A percentile compares a stretch with the other conserved stretches of the same genome.
Evolutionary conservation across 2,888 invertebrate genomes (phyloP).

Genomic region (Peribatodes rhomboidaria): DNA sequence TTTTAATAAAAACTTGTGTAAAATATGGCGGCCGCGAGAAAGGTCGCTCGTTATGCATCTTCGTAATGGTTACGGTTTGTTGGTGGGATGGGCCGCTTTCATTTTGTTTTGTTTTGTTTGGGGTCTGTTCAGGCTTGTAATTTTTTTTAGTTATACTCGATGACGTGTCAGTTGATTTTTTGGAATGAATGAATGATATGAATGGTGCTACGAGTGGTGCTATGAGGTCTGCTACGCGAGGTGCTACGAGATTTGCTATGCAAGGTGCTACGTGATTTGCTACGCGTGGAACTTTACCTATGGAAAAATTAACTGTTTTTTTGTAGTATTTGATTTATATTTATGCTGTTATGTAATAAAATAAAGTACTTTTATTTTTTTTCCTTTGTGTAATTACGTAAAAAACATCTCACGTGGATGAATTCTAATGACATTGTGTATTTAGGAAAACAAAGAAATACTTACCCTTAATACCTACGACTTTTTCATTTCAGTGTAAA

Average conservation of each 20-base stretch:
- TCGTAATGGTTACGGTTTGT: conserved; percentile 42
- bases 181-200: too few species aligned
- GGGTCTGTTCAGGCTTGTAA: background rate
- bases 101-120: conserved; percentile 25
- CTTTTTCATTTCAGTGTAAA: conserved; percentile 19
- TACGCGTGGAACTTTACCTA: too few species aligned
- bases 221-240: too few species aligned
- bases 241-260: too few species aligned
- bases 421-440: conserved; percentile 1
- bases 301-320: too few species aligned
- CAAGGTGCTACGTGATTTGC: too few species aligned
- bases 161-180: background rate
- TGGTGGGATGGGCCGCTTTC: conserved; percentile 16
- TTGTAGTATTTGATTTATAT: too few species aligned
- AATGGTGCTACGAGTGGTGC: too few species aligned
- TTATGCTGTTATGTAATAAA: too few species aligned
- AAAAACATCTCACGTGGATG: background rate
- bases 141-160: background rate
- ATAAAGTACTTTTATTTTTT: too few species aligned
- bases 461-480: conserved; percentile 5
- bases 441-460: conserved; percentile 2
- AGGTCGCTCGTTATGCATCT: conserved; percentile 40
- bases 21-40: conserved; percentile 52
- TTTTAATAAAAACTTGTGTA: conserved; percentile 72
- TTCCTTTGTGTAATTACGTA: too few species aligned